These are phyloP conservation scores for Parotocinclus haroldoi DNA, from an alignment of 2,797 vertebrate species.

Conservation along the genomic window DNA sequence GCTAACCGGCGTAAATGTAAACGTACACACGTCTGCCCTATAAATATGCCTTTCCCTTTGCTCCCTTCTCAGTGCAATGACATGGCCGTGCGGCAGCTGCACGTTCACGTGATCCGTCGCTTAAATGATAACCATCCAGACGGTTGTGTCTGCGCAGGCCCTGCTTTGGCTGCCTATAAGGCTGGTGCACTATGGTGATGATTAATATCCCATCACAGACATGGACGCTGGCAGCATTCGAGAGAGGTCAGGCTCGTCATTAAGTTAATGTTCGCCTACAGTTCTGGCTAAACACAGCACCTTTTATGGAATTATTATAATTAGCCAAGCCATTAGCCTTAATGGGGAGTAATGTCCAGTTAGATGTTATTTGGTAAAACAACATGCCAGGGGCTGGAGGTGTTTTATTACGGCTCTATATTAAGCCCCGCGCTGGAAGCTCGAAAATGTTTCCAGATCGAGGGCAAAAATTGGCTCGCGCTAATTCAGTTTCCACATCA, in stretches of 20 bases:
- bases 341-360: slow-evolving; percentile 85
- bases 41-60: slow-evolving; percentile 32
- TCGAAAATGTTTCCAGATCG: slow-evolving; percentile 85
- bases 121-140: slow-evolving; percentile 52
- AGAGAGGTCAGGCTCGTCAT: slow-evolving; percentile 69
- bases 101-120: slow-evolving; percentile 23
- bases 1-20: too few species aligned
- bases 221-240: slow-evolving; percentile 54
- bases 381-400: slow-evolving; percentile 73
- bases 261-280: slow-evolving; percentile 73
- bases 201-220: slow-evolving; percentile 49
- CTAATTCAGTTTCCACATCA: slow-evolving; percentile 77
- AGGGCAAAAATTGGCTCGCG: slow-evolving; percentile 66
- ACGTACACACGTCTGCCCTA: slow-evolving; percentile 12
- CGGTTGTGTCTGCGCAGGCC: slow-evolving; percentile 15
- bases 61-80: slow-evolving; percentile 15
- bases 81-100: slow-evolving; percentile 13
- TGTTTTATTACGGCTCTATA: slow-evolving; percentile 80
- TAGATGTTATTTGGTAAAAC: slow-evolving; percentile 84
- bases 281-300: slow-evolving; percentile 75
- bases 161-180: slow-evolving; percentile 31
- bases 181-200: slow-evolving; percentile 51
- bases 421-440: slow-evolving; percentile 74
- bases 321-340: slow-evolving; percentile 79
- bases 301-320: slow-evolving; percentile 84